These are phyloP conservation scores for Odobenus rosmarus DNA, from an alignment of 2,113 vertebrate genomes.

Conservation along the genomic window DNA sequence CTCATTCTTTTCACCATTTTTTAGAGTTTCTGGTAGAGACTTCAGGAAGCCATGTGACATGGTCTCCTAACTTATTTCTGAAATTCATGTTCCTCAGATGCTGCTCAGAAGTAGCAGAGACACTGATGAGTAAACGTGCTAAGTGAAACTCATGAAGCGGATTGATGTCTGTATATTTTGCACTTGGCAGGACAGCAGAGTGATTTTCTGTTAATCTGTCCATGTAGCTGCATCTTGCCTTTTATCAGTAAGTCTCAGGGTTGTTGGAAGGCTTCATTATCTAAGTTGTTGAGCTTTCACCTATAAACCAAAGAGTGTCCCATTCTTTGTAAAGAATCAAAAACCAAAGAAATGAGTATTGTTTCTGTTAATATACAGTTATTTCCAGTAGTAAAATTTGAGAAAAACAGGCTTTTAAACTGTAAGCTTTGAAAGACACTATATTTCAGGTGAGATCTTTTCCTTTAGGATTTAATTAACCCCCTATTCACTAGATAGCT, in stretches of 20 bases:
- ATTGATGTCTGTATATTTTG: background rate
- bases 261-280: background rate
- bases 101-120: background rate
- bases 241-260: background rate
- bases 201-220: background rate
- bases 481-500: background rate
- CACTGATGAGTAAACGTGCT: background rate
- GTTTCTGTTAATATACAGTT: background rate
- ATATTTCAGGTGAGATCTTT: background rate
- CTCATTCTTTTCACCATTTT: background rate
- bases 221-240: background rate
- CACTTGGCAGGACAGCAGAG: background rate
- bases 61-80: background rate
- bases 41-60: background rate
- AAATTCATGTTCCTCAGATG: background rate
- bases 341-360: background rate
- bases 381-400: slow-evolving; percentile 19
- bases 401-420: slow-evolving; percentile 2
- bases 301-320: background rate
- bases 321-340: background rate
- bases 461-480: background rate
- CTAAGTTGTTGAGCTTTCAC: background rate
- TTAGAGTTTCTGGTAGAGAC: background rate
- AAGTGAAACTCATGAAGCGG: background rate
- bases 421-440: background rate